Percentiles rank a stretch among this genome's conserved stretches.
Conservation (phyloP, 2,888 invertebrate genomes). For the Liposcelis brunnea region DNA sequence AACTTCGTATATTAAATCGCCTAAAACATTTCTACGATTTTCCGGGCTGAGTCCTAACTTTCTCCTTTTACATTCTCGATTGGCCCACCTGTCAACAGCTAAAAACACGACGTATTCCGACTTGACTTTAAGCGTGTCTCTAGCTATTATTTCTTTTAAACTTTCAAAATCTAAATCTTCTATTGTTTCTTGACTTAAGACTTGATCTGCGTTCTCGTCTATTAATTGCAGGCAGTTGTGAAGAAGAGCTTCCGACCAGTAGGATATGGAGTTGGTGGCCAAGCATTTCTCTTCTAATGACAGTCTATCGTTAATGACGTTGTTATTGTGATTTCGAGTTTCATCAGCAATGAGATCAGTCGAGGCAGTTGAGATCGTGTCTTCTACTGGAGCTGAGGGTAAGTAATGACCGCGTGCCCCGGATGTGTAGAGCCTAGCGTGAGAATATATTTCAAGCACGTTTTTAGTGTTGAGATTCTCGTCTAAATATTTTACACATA, state of each 20-base stretch:
- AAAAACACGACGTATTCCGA: conserved; percentile 40
- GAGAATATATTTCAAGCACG: conserved; percentile 45
- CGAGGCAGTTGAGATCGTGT: neutral
- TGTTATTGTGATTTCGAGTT: too few relatives aligned
- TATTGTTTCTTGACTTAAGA: conserved; percentile 37
- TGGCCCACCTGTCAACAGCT: conserved; percentile 43
- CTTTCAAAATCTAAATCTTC: conserved; percentile 46
- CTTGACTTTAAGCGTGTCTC: conserved; percentile 45
- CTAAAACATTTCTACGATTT: conserved; percentile 33
- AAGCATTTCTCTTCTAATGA: too few relatives aligned
- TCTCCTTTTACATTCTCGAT: conserved; percentile 35
- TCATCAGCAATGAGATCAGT: neutral
- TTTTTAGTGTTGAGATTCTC: conserved; percentile 42
- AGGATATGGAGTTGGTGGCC: conserved; percentile 13
- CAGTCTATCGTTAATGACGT: too few relatives aligned
- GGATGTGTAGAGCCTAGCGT: conserved; percentile 21
- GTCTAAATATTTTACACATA: conserved; percentile 48
- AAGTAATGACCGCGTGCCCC: too few relatives aligned
- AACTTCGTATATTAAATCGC: conserved; percentile 37
- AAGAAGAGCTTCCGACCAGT: conserved; percentile 39
- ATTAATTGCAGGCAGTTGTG: conserved; percentile 47
- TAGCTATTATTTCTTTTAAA: conserved; percentile 41
- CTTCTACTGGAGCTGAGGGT: neutral
- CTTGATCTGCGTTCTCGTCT: conserved; percentile 35
- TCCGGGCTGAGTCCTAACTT: conserved; percentile 32